These are phyloP conservation scores for Neuroterus valhalla DNA, from an alignment of 1,140 invertebrate genomes.

Conservation along the genomic window DNA sequence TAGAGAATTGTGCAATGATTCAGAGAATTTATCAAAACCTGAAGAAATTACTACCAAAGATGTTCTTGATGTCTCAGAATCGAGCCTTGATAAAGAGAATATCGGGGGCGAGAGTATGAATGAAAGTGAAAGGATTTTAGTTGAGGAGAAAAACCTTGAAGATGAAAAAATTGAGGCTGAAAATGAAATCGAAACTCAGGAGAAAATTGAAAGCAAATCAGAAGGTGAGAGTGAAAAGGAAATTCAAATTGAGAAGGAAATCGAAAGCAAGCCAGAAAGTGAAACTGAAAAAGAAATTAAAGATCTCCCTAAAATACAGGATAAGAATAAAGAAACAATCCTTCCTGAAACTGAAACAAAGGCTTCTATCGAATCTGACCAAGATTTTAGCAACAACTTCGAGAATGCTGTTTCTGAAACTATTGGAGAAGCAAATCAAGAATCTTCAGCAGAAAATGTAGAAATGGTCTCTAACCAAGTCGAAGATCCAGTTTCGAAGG, in stretches of 20 bases:
- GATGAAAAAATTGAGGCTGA: background rate
- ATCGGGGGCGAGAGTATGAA: background rate
- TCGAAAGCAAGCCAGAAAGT: conserved; percentile 20
- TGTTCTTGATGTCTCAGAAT: background rate
- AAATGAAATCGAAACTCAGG: background rate
- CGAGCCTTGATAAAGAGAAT: background rate
- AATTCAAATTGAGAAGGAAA: background rate
- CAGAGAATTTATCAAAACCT: background rate
- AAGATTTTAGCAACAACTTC: background rate
- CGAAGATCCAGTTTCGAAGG: too few species aligned
- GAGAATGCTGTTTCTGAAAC: background rate
- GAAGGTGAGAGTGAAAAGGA: conserved; percentile 17
- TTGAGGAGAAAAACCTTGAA: background rate
- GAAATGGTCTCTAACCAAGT: too few species aligned
- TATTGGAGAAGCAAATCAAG: too few species aligned
- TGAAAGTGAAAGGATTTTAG: background rate
- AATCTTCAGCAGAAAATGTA: too few species aligned
- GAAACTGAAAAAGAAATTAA: conserved; percentile 15
- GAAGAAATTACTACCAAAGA: conserved; percentile 15
- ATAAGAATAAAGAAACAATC: background rate
- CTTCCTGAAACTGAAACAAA: too few species aligned
- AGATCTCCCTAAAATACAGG: conserved; percentile 6
- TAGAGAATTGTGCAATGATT: background rate
- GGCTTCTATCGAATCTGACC: too few species aligned
- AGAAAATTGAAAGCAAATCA: conserved; percentile 12